Percentiles rank a stretch among this genome's conserved stretches.
Conservation (phyloP, 2,113 vertebrate genomes). For the Bubo bubo region DNA sequence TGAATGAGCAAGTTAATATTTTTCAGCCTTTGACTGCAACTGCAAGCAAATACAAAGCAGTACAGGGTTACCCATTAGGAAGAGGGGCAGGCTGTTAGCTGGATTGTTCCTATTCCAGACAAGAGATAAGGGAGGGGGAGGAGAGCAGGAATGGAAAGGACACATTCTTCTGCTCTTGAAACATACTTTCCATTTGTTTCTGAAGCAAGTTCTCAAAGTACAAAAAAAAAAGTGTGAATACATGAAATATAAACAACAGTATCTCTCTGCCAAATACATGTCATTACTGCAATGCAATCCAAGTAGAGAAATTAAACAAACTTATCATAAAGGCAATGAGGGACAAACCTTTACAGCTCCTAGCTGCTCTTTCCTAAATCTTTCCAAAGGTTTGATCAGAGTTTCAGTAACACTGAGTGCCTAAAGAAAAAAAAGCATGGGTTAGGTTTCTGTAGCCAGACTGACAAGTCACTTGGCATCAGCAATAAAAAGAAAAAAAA, state of each 20-base stretch:
- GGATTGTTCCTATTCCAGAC: neutral
- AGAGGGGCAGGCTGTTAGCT: neutral
- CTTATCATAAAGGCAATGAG: neutral
- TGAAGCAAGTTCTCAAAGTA: neutral
- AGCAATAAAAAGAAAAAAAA: neutral
- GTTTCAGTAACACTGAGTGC: conserved; percentile 96
- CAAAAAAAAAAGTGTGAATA: neutral
- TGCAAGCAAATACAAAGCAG: neutral
- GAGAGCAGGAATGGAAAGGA: neutral
- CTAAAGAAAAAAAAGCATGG: conserved; percentile 70
- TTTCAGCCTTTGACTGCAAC: neutral
- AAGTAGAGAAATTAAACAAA: neutral
- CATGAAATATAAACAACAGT: neutral
- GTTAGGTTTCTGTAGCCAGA: conserved; percentile 48
- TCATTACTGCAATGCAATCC: neutral
- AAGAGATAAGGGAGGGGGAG: neutral
- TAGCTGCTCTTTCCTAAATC: conserved; percentile 96
- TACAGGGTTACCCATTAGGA: neutral
- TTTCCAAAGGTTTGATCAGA: conserved; percentile 96
- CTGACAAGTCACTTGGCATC: neutral
- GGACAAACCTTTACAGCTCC: conserved; percentile 90
- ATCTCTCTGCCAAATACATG: neutral
- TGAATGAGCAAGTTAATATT: neutral
- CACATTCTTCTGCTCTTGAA: neutral
- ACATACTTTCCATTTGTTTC: conserved; percentile 10